phyloP scores from a whole-genome alignment of 2,797 vertebrate genomes.

The Brachyalestes nurse region DNA sequence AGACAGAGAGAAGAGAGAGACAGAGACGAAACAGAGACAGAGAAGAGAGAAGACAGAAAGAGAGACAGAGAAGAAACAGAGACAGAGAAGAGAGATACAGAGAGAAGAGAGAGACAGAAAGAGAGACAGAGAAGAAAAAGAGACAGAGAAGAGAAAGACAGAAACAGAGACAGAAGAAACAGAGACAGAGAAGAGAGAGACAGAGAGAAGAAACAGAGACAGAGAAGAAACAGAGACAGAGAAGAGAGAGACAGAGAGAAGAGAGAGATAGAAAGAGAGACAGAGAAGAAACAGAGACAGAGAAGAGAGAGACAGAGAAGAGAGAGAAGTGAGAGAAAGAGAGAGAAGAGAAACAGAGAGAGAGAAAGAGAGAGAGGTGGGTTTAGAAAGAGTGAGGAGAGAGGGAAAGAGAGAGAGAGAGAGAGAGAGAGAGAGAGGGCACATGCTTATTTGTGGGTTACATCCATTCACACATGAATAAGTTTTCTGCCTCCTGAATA shows the following conservation, averaged over 20 bases:
- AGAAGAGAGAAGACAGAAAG: neutral
- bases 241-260: too few relatives aligned
- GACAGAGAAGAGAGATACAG: neutral
- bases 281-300: too few relatives aligned
- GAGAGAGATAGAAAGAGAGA: rapidly evolving
- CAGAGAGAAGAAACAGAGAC: neutral
- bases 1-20: too few relatives aligned
- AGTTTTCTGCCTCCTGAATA: neutral
- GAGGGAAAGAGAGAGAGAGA: too few relatives aligned
- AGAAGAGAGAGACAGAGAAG: rapidly evolving
- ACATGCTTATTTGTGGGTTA: too few relatives aligned
- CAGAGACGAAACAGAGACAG: neutral
- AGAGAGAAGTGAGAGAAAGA: too few relatives aligned
- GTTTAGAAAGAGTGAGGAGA: too few relatives aligned
- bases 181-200: neutral
- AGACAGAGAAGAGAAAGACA: too few relatives aligned
- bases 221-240: neutral
- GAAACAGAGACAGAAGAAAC: neutral
- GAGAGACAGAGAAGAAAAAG: too few relatives aligned
- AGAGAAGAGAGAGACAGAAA: rapidly evolving
- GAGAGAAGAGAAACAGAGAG: too few relatives aligned
- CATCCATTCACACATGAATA: neutral
- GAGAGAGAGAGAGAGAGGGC: too few relatives aligned
- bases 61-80: neutral
- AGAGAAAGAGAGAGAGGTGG: too few relatives aligned